Percentiles rank a stretch among this genome's conserved stretches.
These are phyloP conservation scores for Tolmerus cingulatus DNA, from an alignment of 2,888 invertebrate species.

Conservation along the genomic window DNA sequence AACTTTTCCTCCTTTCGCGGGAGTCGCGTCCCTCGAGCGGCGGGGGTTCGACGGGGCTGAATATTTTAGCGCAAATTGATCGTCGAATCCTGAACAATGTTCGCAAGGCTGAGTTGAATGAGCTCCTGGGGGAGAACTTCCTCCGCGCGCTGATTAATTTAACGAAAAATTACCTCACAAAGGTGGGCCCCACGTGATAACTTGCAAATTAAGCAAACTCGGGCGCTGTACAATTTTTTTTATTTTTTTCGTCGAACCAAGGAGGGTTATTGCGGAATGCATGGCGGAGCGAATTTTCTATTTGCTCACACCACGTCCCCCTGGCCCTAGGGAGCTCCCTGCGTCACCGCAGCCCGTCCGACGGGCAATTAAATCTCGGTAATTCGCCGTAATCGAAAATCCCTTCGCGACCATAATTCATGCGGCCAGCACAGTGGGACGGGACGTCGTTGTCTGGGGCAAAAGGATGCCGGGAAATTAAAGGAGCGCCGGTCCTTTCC, in stretches of 20 bases:
- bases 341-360: neutral
- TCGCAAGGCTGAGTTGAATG: neutral
- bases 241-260: neutral
- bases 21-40: neutral
- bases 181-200: neutral
- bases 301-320: neutral
- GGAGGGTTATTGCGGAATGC: neutral
- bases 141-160: slow-evolving; percentile 9
- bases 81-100: slow-evolving; percentile 20
- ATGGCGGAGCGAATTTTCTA: neutral
- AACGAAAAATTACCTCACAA: slow-evolving; percentile 10
- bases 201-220: neutral
- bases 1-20: neutral
- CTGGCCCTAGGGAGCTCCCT: neutral
- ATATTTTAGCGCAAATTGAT: slow-evolving; percentile 17
- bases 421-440: neutral
- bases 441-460: neutral
- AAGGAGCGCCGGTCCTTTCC: neutral
- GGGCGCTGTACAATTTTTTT: neutral
- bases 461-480: neutral
- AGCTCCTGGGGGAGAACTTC: neutral
- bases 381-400: neutral
- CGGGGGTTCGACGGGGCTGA: neutral
- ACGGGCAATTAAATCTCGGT: slow-evolving; percentile 16
- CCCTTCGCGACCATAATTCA: neutral